Evolutionary conservation across 2,888 invertebrate genomes (phyloP), one percentile per base, ranked within the genome.

Genomic region (Pachycephus smyrnensis): DNA sequence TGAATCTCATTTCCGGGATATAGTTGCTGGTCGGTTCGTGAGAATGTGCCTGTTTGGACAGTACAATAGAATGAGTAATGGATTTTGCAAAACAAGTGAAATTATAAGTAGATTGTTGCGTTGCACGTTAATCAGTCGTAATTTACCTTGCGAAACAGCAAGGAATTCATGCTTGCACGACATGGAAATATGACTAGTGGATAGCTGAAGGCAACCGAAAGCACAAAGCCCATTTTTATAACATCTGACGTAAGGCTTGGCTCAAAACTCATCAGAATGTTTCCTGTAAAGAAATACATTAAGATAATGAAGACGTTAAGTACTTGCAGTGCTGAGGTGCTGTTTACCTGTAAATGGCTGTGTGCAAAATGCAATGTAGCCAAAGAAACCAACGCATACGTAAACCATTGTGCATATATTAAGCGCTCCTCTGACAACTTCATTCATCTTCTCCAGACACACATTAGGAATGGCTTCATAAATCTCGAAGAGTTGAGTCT

Each of bases 101-200:
- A 31, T 71, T 71, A 33, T 71, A 4, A 33, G 31, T 4, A 37
- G 37, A 15, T 36, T 36, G 33, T 71, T 11, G 81, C 15, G 1
- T 36, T 35, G 31, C 32, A 31, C 68, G 69, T 69, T 30, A 12
- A 68, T 75, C 73, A 40, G 68, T 31, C n/a, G 11, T 37, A 33
- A 88, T 92, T 92, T 92, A 97, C 97, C 94, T 95, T 95, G 88
- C 95, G 94, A 89, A 96, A 98, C 11, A 98, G 92, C 79, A 99
- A 94, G 0, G 98, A 99, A 92, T 98, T 97, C 35, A 99, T 93
- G 89, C 98, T 98, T 15, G 97, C 97, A 80, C 99, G 93, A 89
- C 98, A 98, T 0, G 99, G 99, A 92, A 99, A 99, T 90, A 99
- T 97, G 85, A 98, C 97, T 82, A 99, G 94, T 1, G 99, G 99